Percentiles rank a stretch among this genome's conserved stretches.
phyloP scores from a whole-genome alignment of 2,888 invertebrate genomes.

The Orthonychiurus folsomi region DNA sequence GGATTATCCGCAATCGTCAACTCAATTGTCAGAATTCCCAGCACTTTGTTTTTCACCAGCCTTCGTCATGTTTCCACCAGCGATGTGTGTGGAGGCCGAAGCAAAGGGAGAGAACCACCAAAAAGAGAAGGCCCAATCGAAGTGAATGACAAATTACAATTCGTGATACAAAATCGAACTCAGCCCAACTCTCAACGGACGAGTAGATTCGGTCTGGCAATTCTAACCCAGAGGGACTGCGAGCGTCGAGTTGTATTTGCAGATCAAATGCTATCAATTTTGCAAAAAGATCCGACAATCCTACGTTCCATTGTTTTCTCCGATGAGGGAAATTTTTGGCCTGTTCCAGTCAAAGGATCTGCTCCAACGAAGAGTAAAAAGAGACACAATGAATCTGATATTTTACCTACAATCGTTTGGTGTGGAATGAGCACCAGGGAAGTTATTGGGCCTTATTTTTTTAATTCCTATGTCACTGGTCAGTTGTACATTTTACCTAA shows the following conservation, averaged over 20 bases:
- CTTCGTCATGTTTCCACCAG: too few species aligned
- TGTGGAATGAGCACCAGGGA: conserved; percentile 33
- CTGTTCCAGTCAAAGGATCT: neutral
- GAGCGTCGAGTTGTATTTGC: conserved; percentile 26
- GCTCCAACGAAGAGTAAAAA: conserved; percentile 5
- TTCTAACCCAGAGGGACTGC: conserved; percentile 26
- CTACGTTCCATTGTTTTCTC: conserved; percentile 34
- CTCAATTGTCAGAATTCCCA: too few species aligned
- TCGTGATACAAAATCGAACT: neutral
- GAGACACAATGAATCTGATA: conserved; percentile 20
- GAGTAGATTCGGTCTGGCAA: conserved; percentile 13
- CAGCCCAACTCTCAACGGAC: neutral
- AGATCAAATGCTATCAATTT: conserved; percentile 20
- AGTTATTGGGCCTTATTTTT: conserved; percentile 38
- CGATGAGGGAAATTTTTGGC: conserved; percentile 36
- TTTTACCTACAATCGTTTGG: conserved; percentile 36
- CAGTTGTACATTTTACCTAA: neutral
- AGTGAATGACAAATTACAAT: too few species aligned
- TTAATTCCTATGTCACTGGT: conserved; percentile 38
- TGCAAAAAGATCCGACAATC: conserved; percentile 27
- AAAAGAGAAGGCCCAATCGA: too few species aligned
- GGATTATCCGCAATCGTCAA: too few species aligned
- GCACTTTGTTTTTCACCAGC: too few species aligned
- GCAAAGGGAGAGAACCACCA: too few species aligned
- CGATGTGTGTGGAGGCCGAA: too few species aligned